Evolutionary conservation across 2,797 vertebrate genomes (phyloP), one percentile per base, ranked within the genome.

Genomic region (Hydrocynus forskahlii): DNA sequence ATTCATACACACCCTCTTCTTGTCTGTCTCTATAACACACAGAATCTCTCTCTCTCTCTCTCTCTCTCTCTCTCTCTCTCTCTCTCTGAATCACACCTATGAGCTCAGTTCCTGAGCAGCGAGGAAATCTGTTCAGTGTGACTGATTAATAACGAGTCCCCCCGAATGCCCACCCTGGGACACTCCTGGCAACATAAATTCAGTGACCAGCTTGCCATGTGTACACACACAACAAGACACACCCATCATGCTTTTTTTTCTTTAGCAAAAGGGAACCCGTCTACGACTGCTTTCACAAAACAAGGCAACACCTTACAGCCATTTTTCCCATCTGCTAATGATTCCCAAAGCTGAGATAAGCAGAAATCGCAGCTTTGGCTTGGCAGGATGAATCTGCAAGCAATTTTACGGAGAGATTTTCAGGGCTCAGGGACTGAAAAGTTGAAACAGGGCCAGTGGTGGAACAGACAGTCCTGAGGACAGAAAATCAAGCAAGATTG

Each of bases 41-140:
- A 72, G 54, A 29, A 57, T 25, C 29, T 14, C 16, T 14, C 66
- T 62, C 23, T 17, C 23, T 63, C 23, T 50, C 55, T 70, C 68
- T 69, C 60, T 25, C 29, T 14, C 16, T 14, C 66, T 62, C 60
- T 25, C 29, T 14, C 16, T 14, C 66, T 62, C 23, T 17, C 23
- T 63, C 23, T 50, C 55, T 70, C 68, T 69, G 81, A 89, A 83
- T 90, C 87, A 81, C 88, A 81, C 13, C 84, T 81, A 87, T 81
- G 85, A 83, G 84, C 79, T 81, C 35, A 48, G 89, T 87, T 87
- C 88, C 88, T 87, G 0, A 88, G 87, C 85, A 88, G 86, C 87
- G 89, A 70, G 81, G 89, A 93, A 88, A 89, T 84, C 79, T 85
- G 85, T 85, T 67, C 76, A 80, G 84, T 89, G 87, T 14, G 1